Conservation (phyloP, 1,140 invertebrate genomes). For the Gonatopus flavifemur region DNA sequence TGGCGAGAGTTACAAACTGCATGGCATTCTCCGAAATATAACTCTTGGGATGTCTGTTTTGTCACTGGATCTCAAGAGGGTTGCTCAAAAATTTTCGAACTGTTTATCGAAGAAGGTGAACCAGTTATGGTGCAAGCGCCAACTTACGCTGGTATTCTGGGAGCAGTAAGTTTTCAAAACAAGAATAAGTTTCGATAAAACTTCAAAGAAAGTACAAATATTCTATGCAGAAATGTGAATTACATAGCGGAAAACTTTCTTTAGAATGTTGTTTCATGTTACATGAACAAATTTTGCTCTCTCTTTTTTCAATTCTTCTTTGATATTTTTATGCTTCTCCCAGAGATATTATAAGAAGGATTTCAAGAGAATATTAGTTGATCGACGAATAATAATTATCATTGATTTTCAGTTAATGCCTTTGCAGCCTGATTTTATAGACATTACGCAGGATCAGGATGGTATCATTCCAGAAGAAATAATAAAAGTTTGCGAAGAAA, state of each 20-base stretch:
- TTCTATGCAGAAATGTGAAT: neutral
- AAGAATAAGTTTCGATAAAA: slow-evolving; percentile 2
- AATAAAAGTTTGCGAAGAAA: slow-evolving; percentile 33
- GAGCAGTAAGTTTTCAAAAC: slow-evolving; percentile 28
- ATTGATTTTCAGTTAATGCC: slow-evolving; percentile 36
- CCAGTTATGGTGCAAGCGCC: slow-evolving; percentile 68
- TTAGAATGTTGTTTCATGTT: neutral
- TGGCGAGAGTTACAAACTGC: slow-evolving; percentile 65
- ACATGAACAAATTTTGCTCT: neutral
- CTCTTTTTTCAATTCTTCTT: neutral
- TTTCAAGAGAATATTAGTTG: neutral
- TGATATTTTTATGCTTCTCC: neutral
- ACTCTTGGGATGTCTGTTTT: slow-evolving; percentile 64
- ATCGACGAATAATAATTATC: neutral
- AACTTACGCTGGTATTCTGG: slow-evolving; percentile 64
- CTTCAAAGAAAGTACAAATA: neutral
- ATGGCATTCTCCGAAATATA: slow-evolving; percentile 64
- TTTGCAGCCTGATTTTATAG: slow-evolving; percentile 37
- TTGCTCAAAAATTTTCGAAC: slow-evolving; percentile 69
- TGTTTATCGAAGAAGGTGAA: slow-evolving; percentile 67
- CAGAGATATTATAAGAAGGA: slow-evolving; percentile 5
- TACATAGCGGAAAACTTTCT: neutral
- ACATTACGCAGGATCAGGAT: slow-evolving; percentile 46
- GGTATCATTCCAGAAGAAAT: slow-evolving; percentile 48
- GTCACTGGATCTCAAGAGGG: slow-evolving; percentile 75